These are phyloP conservation scores for Ursus arctos DNA, from an alignment of 2,113 vertebrate genomes.

Conservation along the genomic window DNA sequence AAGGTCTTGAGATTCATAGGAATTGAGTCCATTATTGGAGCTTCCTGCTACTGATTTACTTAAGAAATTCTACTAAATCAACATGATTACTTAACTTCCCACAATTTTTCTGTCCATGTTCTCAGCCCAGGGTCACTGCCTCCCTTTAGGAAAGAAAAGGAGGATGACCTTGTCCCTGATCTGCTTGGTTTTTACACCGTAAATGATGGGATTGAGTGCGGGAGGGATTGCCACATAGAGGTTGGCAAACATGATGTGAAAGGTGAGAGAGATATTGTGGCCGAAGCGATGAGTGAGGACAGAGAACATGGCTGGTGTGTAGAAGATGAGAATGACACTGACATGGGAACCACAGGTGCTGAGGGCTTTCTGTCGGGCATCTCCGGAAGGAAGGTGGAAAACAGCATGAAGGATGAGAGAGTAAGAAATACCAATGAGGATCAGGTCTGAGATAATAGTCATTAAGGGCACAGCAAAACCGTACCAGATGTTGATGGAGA, in stretches of 20 bases:
- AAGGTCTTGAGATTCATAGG: not conserved
- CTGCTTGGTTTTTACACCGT: slow-evolving; percentile 77
- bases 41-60: not conserved
- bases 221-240: slow-evolving; percentile 57
- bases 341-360: slow-evolving; percentile 81
- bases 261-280: not conserved
- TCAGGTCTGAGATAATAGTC: not conserved
- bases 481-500: slow-evolving; percentile 55
- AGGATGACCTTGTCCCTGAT: not conserved
- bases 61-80: slow-evolving; percentile 1
- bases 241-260: slow-evolving; percentile 67
- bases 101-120: not conserved
- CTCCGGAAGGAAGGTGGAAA: not conserved
- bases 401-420: slow-evolving; percentile 75
- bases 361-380: slow-evolving; percentile 76
- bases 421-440: slow-evolving; percentile 48
- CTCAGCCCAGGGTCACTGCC: not conserved
- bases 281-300: slow-evolving; percentile 71
- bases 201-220: slow-evolving; percentile 79
- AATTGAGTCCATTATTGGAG: not conserved
- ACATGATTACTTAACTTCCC: not conserved
- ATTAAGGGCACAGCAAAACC: slow-evolving; percentile 25
- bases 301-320: slow-evolving; percentile 75
- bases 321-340: slow-evolving; percentile 82
- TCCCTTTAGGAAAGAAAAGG: not conserved